phyloP scores from a whole-genome alignment of 64 coral and sea anemone genomes.

The Montipora capricornis region DNA sequence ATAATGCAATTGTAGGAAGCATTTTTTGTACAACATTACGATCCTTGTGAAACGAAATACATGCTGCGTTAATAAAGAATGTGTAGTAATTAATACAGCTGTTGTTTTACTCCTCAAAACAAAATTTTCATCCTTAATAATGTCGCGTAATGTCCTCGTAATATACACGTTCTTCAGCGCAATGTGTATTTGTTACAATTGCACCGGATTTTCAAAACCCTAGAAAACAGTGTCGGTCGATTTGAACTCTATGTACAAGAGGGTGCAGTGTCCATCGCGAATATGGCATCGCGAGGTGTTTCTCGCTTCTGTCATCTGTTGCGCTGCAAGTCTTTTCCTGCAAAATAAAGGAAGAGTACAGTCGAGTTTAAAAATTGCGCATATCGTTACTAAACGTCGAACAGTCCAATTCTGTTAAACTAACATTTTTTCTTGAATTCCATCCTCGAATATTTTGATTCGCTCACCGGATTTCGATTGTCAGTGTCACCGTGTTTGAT shows the following conservation, averaged over 20 bases:
- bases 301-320: background rate
- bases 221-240: slow-evolving; percentile 35
- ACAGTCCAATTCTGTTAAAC: background rate
- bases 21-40: slow-evolving; percentile 47
- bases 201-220: slow-evolving; percentile 25
- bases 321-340: slow-evolving; percentile 42
- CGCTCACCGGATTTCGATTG: too few species aligned
- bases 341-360: background rate
- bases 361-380: background rate
- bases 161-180: slow-evolving; percentile 26
- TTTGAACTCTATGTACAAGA: slow-evolving; percentile 53
- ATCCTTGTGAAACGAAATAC: background rate
- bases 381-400: background rate
- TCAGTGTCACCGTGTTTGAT: too few species aligned
- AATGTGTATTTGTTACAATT: slow-evolving; percentile 10
- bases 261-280: slow-evolving; percentile 5
- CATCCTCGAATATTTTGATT: too few species aligned
- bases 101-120: background rate
- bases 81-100: background rate
- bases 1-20: slow-evolving; percentile 4
- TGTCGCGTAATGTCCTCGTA: background rate
- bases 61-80: background rate
- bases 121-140: background rate
- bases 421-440: too few species aligned
- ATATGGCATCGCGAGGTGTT: background rate